phyloP scores from a whole-genome alignment of 2,113 vertebrate genomes.

The Hippocampus mohnikei region DNA sequence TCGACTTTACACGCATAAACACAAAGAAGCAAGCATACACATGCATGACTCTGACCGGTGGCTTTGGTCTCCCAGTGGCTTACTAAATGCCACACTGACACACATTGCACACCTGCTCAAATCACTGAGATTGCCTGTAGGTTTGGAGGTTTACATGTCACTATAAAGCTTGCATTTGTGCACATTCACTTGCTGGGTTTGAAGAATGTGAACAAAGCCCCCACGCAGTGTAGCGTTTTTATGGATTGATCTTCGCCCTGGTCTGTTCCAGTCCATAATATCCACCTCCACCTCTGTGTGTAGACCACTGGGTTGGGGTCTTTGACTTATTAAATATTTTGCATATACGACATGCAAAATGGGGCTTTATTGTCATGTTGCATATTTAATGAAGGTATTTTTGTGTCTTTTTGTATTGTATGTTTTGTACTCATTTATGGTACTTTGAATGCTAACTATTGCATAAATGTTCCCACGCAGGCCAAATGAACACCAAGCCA shows the following conservation, averaged over 20 bases:
- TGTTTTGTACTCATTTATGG: not conserved
- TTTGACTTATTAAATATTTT: conserved; percentile 56
- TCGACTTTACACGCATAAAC: conserved; percentile 40
- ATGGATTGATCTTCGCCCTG: conserved; percentile 50
- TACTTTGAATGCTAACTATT: not conserved
- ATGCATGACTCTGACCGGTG: conserved; percentile 29
- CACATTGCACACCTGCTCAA: conserved; percentile 23
- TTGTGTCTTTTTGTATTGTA: not conserved
- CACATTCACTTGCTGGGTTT: conserved; percentile 11
- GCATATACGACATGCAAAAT: not conserved
- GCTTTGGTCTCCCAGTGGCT: conserved; percentile 21
- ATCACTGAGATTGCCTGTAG: conserved; percentile 16
- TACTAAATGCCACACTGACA: conserved; percentile 19
- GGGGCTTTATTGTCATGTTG: not conserved
- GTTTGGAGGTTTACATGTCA: conserved; percentile 10
- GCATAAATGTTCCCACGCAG: conserved; percentile 52
- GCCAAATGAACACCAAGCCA: conserved; percentile 76
- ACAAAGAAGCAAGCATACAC: conserved; percentile 21
- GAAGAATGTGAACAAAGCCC: conserved; percentile 55
- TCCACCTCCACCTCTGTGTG: conserved; percentile 40
- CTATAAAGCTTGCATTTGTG: not conserved
- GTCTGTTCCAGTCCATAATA: conserved; percentile 26
- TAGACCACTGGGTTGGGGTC: conserved; percentile 38
- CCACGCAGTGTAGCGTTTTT: conserved; percentile 42
- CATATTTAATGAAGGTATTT: not conserved